phyloP scores from a whole-genome alignment of 2,113 vertebrate species.

The Macrotus californicus region DNA sequence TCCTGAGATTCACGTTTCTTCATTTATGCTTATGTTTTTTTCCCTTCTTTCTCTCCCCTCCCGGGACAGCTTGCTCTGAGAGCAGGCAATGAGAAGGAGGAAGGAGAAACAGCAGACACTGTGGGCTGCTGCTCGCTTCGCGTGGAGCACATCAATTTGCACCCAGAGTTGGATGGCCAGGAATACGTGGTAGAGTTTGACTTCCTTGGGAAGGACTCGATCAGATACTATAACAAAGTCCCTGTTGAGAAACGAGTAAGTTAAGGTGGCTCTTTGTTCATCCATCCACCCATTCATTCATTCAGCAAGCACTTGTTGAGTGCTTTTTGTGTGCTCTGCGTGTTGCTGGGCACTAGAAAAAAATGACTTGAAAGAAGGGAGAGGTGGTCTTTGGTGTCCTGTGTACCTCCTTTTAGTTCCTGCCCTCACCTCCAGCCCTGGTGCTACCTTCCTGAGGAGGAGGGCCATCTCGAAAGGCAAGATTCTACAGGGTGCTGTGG shows the following conservation, averaged over 20 bases:
- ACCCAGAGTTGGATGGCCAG: constrained; percentile 91
- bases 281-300: neutral
- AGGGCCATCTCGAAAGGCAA: neutral
- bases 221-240: constrained; percentile 98
- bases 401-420: neutral
- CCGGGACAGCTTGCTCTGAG: constrained; percentile 90
- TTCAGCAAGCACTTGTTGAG: neutral
- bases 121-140: constrained; percentile 96
- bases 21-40: neutral
- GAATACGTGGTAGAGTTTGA: constrained; percentile 97
- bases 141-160: constrained; percentile 94
- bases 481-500: neutral
- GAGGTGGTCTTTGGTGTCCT: neutral
- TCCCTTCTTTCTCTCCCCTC: neutral
- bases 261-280: neutral
- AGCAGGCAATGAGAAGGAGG: constrained; percentile 97
- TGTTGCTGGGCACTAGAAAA: neutral
- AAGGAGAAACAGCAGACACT: constrained; percentile 96
- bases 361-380: neutral
- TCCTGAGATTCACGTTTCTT: neutral
- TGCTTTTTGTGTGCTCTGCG: neutral
- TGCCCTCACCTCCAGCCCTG: neutral
- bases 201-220: constrained; percentile 97
- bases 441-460: neutral
- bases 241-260: constrained; percentile 97